Base-by-base conservation (phyloP, 2,113 vertebrate species). In the Lynx canadensis region DNA sequence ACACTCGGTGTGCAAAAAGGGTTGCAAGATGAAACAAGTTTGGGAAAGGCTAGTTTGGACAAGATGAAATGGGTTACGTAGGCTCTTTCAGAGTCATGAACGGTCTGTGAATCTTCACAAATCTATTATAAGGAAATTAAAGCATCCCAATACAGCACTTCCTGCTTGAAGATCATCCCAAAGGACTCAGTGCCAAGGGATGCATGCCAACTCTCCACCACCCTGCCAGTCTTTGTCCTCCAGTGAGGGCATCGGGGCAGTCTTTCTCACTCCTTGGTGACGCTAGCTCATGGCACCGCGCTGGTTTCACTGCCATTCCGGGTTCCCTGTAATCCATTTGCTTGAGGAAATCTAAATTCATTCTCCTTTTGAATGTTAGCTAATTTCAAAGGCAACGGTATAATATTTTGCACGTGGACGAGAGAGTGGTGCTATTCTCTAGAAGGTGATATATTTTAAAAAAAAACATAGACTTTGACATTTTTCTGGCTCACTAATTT, bases 401-500 rank as follows among this genome's bases (percentile, higher is more conserved):
- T 68, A 86, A 29, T 94, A 95, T 80, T 94, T 65, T 60, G 74
- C 69, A 89, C 11, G 52, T 76, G 57, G 63, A 92, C 78, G 84
- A 93, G n/a, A 95, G 31, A 18, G 12, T 11, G 38, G 12, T 78
- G 69, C 41, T 97, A n/a, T 88, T 94, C 60, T 65, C 48, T 94
- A 86, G 74, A 95, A 97, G 95, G 73, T 79, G 65, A 57, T 18
- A 84, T 48, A 38, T 87, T 76, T 91, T 68, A 69, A 55, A 21
- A 79, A 25, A 23, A 87, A 97, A 95, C 73, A 90, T 97, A 93
- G 85, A 95, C 79, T 79, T 94, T 94, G 95, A 97, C 78, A 88
- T 97, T 97, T 97, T 97, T 91, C 96, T 97, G 82, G 94, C 91
- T 95, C 68, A 83, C 92, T 95, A 83, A 93, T 98, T 91, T 96